Conservation (phyloP, 2,888 invertebrate genomes). For the Palloptera scutellata region DNA sequence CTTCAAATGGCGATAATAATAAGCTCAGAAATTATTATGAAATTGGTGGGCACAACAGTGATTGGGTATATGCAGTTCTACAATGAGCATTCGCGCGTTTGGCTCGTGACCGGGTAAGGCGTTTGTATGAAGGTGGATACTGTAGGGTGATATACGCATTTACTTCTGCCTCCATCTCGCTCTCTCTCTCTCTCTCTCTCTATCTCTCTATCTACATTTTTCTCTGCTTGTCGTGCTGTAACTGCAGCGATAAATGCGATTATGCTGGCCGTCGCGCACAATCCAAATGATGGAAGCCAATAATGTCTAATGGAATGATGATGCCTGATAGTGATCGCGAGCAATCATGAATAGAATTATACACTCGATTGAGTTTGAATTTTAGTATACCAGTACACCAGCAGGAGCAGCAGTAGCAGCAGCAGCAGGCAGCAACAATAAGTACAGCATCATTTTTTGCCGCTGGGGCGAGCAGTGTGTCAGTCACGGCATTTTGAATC, state of each 20-base stretch:
- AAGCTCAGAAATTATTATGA: conserved; percentile 26
- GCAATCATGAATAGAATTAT: background rate
- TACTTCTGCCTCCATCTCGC: background rate
- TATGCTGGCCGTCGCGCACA: background rate
- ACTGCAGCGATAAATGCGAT: background rate
- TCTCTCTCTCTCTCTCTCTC: too few relatives aligned
- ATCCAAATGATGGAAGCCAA: conserved; percentile 3
- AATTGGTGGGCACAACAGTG: conserved; percentile 40
- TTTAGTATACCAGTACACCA: background rate
- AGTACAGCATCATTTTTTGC: background rate
- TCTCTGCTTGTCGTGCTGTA: background rate
- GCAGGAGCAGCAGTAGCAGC: background rate
- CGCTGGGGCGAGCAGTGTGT: background rate
- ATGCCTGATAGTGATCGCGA: conserved; percentile 7
- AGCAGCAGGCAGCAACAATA: background rate
- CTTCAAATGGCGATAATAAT: conserved; percentile 18
- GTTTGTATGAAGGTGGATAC: conserved; percentile 2
- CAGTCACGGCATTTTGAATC: conserved; percentile 1
- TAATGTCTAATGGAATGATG: background rate
- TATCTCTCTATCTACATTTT: too few relatives aligned
- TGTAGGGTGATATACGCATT: background rate
- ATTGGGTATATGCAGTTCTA: conserved; percentile 24
- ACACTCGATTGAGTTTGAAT: background rate
- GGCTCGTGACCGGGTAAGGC: conserved; percentile 42
- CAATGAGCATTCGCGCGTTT: conserved; percentile 37